Percentiles rank a stretch among this genome's conserved stretches.
phyloP scores from a whole-genome alignment of 1,140 invertebrate species.

The Mizuhopecten yessoensis region DNA sequence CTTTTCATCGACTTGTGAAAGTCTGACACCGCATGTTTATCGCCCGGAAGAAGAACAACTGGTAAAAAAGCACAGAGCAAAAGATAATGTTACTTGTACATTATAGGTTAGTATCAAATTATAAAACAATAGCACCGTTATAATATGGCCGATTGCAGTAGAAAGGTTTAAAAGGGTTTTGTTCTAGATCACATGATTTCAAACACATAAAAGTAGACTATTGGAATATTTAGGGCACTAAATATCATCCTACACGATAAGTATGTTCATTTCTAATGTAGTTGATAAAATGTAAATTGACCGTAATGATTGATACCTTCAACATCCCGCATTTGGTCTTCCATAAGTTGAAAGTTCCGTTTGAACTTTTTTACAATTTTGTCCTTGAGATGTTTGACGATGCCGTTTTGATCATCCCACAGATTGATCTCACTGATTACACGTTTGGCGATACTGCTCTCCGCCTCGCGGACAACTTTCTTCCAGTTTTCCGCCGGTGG shows the following conservation, averaged over 20 bases:
- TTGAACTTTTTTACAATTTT: constrained; percentile 73
- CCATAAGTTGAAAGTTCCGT: constrained; percentile 71
- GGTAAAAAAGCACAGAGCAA: background rate
- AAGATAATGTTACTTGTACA: too few species aligned
- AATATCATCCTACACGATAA: too few species aligned
- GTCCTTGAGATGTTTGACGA: constrained; percentile 66
- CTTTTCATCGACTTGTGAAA: constrained; percentile 74
- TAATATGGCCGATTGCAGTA: too few species aligned
- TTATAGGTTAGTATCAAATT: too few species aligned
- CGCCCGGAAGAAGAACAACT: constrained; percentile 41
- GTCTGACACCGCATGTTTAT: constrained; percentile 68
- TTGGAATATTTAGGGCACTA: too few species aligned
- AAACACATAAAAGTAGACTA: too few species aligned
- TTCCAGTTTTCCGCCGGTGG: constrained; percentile 60
- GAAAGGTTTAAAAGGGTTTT: too few species aligned
- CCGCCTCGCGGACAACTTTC: constrained; percentile 62
- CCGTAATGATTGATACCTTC: too few species aligned
- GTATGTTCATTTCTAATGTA: too few species aligned
- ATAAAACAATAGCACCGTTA: too few species aligned
- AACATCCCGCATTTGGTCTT: constrained; percentile 73
- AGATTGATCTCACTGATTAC: constrained; percentile 65
- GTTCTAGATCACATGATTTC: too few species aligned
- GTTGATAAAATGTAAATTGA: too few species aligned
- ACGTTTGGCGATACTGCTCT: constrained; percentile 61
- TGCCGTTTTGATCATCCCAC: constrained; percentile 70